Evolutionary conservation across 2,888 invertebrate species (phyloP), one percentile per base, ranked within the genome.

Genomic region (Dynastes tityus): DNA sequence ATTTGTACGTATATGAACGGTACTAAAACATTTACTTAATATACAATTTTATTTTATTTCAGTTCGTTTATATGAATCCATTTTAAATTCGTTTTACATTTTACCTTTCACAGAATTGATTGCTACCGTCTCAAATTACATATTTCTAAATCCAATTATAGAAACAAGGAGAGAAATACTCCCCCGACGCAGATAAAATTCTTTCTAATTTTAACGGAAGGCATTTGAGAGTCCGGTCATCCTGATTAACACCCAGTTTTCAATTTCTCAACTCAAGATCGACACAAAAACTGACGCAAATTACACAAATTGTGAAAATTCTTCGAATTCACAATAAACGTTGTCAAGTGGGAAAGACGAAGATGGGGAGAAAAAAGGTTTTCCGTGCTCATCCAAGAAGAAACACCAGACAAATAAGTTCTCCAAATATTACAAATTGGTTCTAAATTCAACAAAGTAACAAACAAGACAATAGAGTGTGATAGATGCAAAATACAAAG

Each of bases 161-260:
- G 9, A 45, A 45, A 45, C 45, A 11, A 45, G 11, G 45, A 45
- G 45, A 1, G 45, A 6, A 45, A 45, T 11, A 45, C 2, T 45
- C 45, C 8, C 45, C 11, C 11, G 45, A 45, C 1, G 32, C 6
- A 5, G 32, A 37, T 37, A 37, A 16, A 65, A 40, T 65, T 37
- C 40, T 65, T 32, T 32, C 32, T 64, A 64, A 40, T 65, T 65
- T 40, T 40, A 16, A 22, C 22, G 40, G 45, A 67, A 67, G n/a
- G 22, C 45, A 9, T 45, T 67, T 45, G 65, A 40, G 40, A 67
- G 16, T 67, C 65, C 16, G 37, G 22, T 40, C 16, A 16, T 16
- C 37, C 40, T 37, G 32, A 65, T 65, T 65, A 65, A 13, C 65
- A 16, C 45, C 5, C 55, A 58, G 65, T 67, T 67, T 67, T 67